Conservation (phyloP, 2,797 vertebrate genomes). For the Psittacula derbiana region DNA sequence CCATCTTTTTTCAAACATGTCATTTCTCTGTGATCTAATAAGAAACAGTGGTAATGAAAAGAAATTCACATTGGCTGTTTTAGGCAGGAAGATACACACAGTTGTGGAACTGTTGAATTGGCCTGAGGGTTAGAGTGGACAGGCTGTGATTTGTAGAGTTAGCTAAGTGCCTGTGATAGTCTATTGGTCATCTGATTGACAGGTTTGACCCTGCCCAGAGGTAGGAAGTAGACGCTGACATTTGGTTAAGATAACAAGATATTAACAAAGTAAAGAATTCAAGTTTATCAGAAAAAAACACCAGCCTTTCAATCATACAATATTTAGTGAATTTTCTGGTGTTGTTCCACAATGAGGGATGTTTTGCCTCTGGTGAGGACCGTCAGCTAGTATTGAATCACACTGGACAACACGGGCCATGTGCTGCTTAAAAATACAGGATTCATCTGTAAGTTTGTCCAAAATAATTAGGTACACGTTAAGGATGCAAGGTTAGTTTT, state of each 20-base stretch:
- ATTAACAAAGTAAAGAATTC: neutral
- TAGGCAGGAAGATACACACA: neutral
- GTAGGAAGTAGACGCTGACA: neutral
- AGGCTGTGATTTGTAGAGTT: conserved; percentile 84
- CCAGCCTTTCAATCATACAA: neutral
- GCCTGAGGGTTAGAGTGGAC: conserved; percentile 76
- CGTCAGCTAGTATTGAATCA: neutral
- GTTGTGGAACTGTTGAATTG: conserved; percentile 78
- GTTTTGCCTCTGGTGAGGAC: neutral
- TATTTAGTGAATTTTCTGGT: neutral
- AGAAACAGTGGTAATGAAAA: neutral
- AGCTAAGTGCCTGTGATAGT: conserved; percentile 76
- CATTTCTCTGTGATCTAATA: neutral
- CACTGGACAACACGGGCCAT: neutral
- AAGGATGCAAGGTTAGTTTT: neutral
- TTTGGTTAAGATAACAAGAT: neutral
- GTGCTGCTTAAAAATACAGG: neutral
- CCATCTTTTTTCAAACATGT: neutral
- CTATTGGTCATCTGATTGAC: conserved; percentile 79
- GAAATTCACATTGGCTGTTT: neutral
- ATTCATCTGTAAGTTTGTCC: neutral
- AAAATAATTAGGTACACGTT: neutral
- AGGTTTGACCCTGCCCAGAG: conserved; percentile 66
- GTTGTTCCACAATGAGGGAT: neutral
- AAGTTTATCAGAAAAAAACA: neutral